Evolutionary conservation across 2,888 invertebrate species (phyloP).

Genomic region (Acrobasis suavella): DNA sequence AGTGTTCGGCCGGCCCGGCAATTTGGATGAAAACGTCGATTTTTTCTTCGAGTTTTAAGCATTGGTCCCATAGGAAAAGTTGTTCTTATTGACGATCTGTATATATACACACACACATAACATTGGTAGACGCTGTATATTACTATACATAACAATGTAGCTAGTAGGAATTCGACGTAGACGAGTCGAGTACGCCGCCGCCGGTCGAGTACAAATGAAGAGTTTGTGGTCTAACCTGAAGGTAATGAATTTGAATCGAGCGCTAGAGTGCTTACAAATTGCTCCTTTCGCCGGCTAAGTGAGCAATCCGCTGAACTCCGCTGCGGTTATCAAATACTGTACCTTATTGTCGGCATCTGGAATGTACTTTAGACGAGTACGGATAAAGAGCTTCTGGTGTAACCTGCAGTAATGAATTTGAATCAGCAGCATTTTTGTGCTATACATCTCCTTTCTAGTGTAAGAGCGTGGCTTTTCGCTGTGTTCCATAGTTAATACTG

Average conservation of each 20-base stretch:
- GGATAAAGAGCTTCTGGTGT: too few species aligned
- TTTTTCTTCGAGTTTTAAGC: too few species aligned
- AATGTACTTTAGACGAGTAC: too few species aligned
- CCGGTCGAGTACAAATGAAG: not conserved
- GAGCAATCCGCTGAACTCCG: not conserved
- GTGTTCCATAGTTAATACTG: not conserved
- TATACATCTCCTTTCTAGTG: slow-evolving; percentile 3
- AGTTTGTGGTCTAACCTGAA: not conserved
- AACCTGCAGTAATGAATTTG: not conserved
- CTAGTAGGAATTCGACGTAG: not conserved
- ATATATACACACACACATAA: too few species aligned
- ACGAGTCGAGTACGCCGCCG: not conserved
- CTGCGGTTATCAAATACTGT: not conserved
- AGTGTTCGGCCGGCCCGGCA: too few species aligned
- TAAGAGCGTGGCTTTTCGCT: not conserved
- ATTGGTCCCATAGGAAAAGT: too few species aligned
- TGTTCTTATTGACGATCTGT: too few species aligned
- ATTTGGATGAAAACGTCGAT: too few species aligned
- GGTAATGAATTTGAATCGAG: slow-evolving; percentile 18
- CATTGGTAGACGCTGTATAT: too few species aligned
- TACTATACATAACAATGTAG: too few species aligned
- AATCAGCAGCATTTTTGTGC: not conserved
- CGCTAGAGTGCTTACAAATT: slow-evolving; percentile 9
- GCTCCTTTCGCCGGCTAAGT: not conserved
- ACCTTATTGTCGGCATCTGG: not conserved